Base-by-base conservation (phyloP, 2,888 invertebrate species). In the Drosophila mettleri region DNA sequence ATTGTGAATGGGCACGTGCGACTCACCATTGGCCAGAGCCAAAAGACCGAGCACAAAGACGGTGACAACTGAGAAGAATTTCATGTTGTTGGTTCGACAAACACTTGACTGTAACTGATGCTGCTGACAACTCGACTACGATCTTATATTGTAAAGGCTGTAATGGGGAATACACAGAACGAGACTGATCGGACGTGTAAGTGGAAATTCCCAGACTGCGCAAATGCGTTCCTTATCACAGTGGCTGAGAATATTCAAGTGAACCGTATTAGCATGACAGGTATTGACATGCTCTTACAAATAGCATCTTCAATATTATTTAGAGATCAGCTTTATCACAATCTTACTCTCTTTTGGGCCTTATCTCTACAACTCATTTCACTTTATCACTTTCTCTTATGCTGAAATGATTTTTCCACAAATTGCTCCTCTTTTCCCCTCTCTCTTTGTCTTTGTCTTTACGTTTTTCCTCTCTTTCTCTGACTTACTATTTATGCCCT, bases 21-120 rank as follows among this genome's bases (percentile, higher is more conserved):
- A 71, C 74, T 82, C 38, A 86, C 80, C 80, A 29, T 59, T 82
- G 54, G 83, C 83, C 60, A 81, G 43, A 39, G 80, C 87, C 65
- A 81, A 61, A 16, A 81, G 77, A 43, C 87, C 87, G 34, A 81
- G 34, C 61, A 81, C 84, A 10, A 86, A 80, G 31, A 80, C 77
- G 39, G 80, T 62, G 48, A 77, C 80, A 49, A 74, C 66, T 49
- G 77, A 65, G 66, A 84, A 80, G 77, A 76, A 69, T 46, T 86
- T 83, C 81, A 86, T 81, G 41, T 43, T 68, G 27, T 45, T 45
- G 45, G 54, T 55, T 58, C 59, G 38, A 34, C 54, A 31, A 59
- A 41, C n/a, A 18, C 9, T 62, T 33, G 31, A 16, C 9, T 54
- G 57, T 34, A 69, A 69, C 69, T 74, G 64, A 74, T 74, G 64